Percentiles rank a stretch among this genome's conserved stretches.
Conservation (phyloP, 2,797 vertebrate species). For the Cuniculus paca region DNA sequence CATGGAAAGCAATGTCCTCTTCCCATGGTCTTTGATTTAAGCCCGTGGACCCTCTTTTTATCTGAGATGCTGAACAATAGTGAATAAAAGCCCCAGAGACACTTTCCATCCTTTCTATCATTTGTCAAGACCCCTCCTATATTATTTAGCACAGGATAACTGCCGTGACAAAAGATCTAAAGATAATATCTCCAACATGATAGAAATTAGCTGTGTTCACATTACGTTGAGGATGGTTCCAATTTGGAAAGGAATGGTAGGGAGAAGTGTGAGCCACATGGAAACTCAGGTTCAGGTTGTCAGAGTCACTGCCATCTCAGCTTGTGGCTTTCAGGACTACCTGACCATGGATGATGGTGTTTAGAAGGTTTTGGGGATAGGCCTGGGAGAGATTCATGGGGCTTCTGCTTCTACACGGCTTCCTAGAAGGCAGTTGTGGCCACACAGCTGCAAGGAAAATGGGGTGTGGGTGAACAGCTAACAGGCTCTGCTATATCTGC, state of each 20-base stretch:
- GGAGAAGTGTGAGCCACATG: neutral
- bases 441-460: neutral
- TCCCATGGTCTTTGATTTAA: neutral
- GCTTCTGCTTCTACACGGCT: neutral
- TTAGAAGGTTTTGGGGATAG: neutral
- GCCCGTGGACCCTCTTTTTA: neutral
- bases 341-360: neutral
- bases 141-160: neutral
- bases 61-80: neutral
- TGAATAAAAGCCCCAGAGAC: neutral
- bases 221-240: neutral
- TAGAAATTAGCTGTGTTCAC: neutral
- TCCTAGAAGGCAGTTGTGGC: neutral
- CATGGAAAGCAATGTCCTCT: neutral
- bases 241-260: neutral
- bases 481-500: neutral
- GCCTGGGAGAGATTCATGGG: neutral
- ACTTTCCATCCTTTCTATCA: neutral
- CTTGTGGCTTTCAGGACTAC: neutral
- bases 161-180: neutral
- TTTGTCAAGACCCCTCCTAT: constrained; percentile 12
- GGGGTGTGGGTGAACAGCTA: neutral
- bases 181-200: neutral
- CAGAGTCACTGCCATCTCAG: neutral
- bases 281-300: neutral